Conservation (phyloP, 2,113 vertebrate species). For the Istiophorus platypterus region DNA sequence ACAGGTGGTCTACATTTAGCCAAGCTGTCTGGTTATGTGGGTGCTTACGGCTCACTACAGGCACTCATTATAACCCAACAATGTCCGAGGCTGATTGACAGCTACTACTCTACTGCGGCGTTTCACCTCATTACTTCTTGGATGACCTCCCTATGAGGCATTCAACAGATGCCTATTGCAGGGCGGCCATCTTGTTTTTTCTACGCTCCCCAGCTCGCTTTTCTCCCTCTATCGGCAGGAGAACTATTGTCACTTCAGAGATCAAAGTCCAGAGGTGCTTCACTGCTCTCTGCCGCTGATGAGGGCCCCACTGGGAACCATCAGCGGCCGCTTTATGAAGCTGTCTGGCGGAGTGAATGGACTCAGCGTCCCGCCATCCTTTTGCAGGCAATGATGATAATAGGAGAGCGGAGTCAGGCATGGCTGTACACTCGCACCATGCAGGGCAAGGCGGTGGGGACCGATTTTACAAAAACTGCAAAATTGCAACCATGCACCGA, state of each 20-base stretch:
- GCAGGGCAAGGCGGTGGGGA: too few relatives aligned
- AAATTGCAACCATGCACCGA: neutral
- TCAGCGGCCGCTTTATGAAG: conserved; percentile 66
- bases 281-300: conserved; percentile 56
- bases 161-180: conserved; percentile 63
- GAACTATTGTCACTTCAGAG: conserved; percentile 66
- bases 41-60: conserved; percentile 56
- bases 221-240: conserved; percentile 41
- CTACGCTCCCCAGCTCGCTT: conserved; percentile 19
- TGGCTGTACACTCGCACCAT: conserved; percentile 47
- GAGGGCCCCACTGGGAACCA: conserved; percentile 72
- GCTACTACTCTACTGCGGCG: conserved; percentile 46
- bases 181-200: conserved; percentile 70
- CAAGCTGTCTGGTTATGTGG: conserved; percentile 46
- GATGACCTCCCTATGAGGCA: conserved; percentile 63
- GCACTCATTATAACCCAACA: conserved; percentile 58
- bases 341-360: conserved; percentile 63
- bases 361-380: conserved; percentile 53
- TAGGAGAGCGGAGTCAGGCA: conserved; percentile 63
- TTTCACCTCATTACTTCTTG: conserved; percentile 72
- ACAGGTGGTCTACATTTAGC: conserved; percentile 49
- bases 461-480: too few relatives aligned
- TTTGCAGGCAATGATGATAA: conserved; percentile 67
- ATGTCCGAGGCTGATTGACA: conserved; percentile 69
- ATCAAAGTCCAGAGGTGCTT: conserved; percentile 66